Percentiles rank a stretch among this genome's conserved stretches.
phyloP scores from a whole-genome alignment of 2,797 vertebrate genomes.

The Tolypeutes matacus region DNA sequence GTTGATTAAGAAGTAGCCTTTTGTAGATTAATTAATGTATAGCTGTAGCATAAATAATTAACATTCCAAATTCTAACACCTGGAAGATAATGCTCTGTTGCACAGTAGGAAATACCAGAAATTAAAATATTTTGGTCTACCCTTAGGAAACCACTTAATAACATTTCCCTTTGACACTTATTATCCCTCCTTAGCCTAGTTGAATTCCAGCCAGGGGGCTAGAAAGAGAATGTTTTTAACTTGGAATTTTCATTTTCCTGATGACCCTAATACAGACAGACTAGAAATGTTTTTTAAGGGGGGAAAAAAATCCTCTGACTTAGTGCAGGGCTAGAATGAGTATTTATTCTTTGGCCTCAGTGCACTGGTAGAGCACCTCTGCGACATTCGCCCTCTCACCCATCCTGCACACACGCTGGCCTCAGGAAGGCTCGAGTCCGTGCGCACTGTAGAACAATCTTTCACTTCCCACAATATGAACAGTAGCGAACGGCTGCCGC shows the following conservation, averaged over 20 bases:
- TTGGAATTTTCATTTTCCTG: neutral
- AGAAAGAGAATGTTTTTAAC: slow-evolving; percentile 23
- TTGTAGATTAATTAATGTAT: neutral
- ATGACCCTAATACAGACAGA: neutral
- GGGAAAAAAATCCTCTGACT: neutral
- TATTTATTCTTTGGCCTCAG: neutral
- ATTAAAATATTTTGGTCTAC: neutral
- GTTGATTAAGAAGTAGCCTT: neutral
- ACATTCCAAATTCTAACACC: neutral
- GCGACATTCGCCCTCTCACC: fast-evolving
- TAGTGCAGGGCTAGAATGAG: neutral
- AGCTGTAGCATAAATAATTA: neutral
- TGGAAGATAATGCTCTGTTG: neutral
- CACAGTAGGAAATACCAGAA: neutral
- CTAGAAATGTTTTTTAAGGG: neutral
- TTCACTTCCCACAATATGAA: neutral
- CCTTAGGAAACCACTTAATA: slow-evolving; percentile 12
- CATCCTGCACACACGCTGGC: neutral
- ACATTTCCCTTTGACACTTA: neutral
- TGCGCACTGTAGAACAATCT: fast-evolving
- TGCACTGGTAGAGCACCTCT: neutral
- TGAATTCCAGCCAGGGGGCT: neutral
- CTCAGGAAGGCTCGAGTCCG: neutral
- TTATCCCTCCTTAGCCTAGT: neutral
- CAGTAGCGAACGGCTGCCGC: fast-evolving